Base-by-base conservation (phyloP, 2,888 invertebrate species). In the Apodemia zela region DNA sequence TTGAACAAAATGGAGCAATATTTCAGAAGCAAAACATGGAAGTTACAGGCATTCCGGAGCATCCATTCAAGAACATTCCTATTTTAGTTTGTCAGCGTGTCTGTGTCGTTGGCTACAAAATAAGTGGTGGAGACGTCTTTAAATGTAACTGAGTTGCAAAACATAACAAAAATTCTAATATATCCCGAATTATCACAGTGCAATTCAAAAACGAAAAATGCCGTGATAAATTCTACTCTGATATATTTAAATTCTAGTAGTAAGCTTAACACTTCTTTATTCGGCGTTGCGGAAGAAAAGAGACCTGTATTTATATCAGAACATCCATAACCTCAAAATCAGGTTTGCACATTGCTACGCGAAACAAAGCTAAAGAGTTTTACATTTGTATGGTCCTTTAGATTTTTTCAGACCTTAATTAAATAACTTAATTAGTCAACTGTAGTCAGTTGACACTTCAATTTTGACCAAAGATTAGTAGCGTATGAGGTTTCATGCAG, bases 21-120 rank as follows among this genome's bases (percentile, higher is more conserved):
- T 33, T 21, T 59, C 13, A 35, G 59, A 13, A 42, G 42, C 17
- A 59, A 59, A 59, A 59, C 13, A n/a, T 59, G 10, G 59, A 59
- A 35, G 42, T 59, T 7, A 38, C 42, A 38, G 59, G 59, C n/a
- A 15, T 60, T 15, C 38, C 42, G 3, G 59, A 60, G 8, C 21
- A 38, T 18, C 59, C 38, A 18, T 42, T 18, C 15, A 42, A 60
- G 59, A 42, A 21, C 11, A 7, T 60, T n/a, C 11, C n/a, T 13
- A 29, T 10, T 18, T 33, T 59, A 18, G 13, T 59, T 11, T 3
- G 42, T 38, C 59, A 42, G 33, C 21, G 59, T 38, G 35, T 38
- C 0, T 2, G 5, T 15, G 35, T 21, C 10, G 45, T 60, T 11
- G 59, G 59, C 13, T 15, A 42, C 3, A 21, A 60, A 38, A 18